Evolutionary conservation across 2,797 vertebrate species (phyloP), one percentile per base, ranked within the genome.

Genomic region (Cottoperca gobio): DNA sequence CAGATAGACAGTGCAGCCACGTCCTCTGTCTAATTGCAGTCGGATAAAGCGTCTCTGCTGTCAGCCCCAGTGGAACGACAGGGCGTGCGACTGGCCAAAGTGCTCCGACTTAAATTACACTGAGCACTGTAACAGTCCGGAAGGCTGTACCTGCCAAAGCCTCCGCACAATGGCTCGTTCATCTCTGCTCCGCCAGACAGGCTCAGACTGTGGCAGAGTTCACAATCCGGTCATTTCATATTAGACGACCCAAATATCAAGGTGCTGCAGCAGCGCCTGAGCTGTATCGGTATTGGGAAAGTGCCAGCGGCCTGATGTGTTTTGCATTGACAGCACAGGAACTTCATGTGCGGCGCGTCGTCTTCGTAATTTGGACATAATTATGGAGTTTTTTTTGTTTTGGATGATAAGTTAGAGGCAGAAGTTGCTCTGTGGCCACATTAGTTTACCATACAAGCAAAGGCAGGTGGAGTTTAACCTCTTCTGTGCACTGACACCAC

Each of bases 161-260:
- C 63, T 73, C 70, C 70, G 46, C 57, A 76, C 78, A 58, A 63
- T 70, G 73, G 54, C 67, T n/a, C 9, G 52, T 75, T 88, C 78
- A 73, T 89, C 79, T 84, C 50, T 28, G 39, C 81, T 59, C 53
- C 53, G n/a, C 50, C 71, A 83, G 82, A 83, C 86, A 68, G 77
- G 33, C 78, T 82, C 70, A 78, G 80, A 59, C 69, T 54, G 73
- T 76, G 82, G 76, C 83, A 83, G 85, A 77, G 86, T 87, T 92
- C 86, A 89, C 23, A 86, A 86, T 76, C 78, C 73, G 82, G 88
- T 88, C 83, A 82, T 74, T 82, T 79, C 67, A 73, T 87, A 75
- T 78, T 68, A 84, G 79, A 82, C 72, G 60, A 64, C 55, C 52
- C 70, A 73, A 88, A 82, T 87, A 78, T 83, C 82, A 49, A 73